Evolutionary conservation across 2,797 vertebrate genomes (phyloP), one percentile per base, ranked within the genome.

Genomic region (Fringilla coelebs): DNA sequence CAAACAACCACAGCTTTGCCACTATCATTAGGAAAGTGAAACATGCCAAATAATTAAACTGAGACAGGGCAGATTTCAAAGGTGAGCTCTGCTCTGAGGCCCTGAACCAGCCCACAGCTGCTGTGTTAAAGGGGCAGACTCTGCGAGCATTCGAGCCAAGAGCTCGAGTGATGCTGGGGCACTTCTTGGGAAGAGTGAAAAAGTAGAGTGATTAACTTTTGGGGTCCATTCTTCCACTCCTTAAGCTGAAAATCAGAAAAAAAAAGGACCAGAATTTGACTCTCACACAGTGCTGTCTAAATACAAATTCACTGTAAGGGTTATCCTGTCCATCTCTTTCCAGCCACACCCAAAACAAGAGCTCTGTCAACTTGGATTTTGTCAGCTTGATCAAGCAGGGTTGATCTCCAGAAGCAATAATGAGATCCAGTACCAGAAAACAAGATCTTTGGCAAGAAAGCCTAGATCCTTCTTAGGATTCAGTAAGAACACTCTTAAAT

Each of bases 101-200:
- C 54, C 34, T 66, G 66, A 49, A 46, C 31, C 63, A 62, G 22
- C 51, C 6, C 41, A 21, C 11, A 25, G n/a, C 10, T 62, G 17
- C 45, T 34, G 17, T 2, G 29, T 31, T 65, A n/a, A 51, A 70
- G n/a, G n/a, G 24, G 34, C n/a, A 45, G 10, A 5, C 21, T 4
- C 34, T 48, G 22, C 0, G 0, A 14, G 15, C 6, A 6, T 40
- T 29, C 4, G 0, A 83, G n/a, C 22, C 57, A n/a, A 18, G 32
- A 28, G 21, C 11, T 49, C 4, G 0, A 46, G 51, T 14, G 32
- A 57, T 28, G 57, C 21, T 22, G 48, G 2, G 10, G 8, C 11
- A 45, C 7, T 9, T 45, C 61, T n/a, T 54, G 11, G 19, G 45
- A n/a, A 21, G 52, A 90, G 43, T 8, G 7, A 38, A 36, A 58